A percentile compares a stretch with the other conserved stretches of the same genome.
phyloP scores from a whole-genome alignment of 2,113 vertebrate genomes.

The Tinamus guttatus region DNA sequence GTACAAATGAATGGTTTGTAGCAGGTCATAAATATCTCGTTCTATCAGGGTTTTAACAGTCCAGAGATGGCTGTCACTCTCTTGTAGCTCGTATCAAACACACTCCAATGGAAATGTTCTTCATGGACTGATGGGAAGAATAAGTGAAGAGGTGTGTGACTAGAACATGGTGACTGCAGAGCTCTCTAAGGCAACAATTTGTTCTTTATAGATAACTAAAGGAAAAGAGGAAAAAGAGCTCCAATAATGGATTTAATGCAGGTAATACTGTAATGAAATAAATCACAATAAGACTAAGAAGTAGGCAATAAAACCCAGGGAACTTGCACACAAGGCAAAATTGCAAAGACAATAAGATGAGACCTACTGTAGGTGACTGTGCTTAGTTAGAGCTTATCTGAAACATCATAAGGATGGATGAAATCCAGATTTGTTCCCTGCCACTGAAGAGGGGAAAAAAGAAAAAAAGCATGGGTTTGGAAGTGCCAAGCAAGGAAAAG shows the following conservation, averaged over 20 bases:
- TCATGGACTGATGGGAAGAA: neutral
- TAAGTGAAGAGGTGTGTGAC: neutral
- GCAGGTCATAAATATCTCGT: neutral
- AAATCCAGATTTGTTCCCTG: neutral
- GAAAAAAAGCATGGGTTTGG: neutral
- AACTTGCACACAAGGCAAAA: neutral
- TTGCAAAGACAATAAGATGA: neutral
- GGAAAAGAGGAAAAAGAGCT: neutral
- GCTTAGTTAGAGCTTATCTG: neutral
- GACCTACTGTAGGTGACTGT: no score
- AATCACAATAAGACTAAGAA: neutral
- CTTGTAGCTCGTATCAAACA: neutral
- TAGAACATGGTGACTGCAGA: neutral
- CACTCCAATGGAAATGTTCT: neutral
- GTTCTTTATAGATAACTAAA: neutral
- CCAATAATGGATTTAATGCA: neutral
- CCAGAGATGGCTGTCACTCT: neutral
- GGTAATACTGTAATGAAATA: neutral
- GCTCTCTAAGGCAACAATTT: neutral
- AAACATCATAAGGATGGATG: neutral
- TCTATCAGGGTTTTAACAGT: neutral
- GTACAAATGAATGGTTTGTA: neutral
- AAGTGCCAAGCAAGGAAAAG: neutral
- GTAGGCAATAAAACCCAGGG: neutral
- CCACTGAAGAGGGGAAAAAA: no score